Percentiles rank a stretch among this genome's conserved stretches.
Conservation (phyloP, 2,888 invertebrate species). For the Opisthograptis luteolata region DNA sequence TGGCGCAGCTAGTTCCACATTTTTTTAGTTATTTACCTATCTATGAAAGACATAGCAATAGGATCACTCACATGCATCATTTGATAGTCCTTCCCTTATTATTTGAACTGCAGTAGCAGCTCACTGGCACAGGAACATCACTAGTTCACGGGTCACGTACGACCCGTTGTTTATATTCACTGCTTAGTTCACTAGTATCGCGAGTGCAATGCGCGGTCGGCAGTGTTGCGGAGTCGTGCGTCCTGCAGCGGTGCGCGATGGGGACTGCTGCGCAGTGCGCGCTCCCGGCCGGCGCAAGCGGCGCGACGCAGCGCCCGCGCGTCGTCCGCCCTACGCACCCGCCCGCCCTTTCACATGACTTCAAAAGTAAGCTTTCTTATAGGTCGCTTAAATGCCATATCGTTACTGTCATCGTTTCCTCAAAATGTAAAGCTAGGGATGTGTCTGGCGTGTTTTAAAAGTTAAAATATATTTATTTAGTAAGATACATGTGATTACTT, state of each 20-base stretch:
- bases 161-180: constrained; percentile 61
- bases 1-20: no score
- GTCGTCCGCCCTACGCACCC: constrained; percentile 20
- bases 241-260: constrained; percentile 35
- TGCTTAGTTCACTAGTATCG: constrained; percentile 11
- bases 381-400: no score
- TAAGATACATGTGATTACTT: no score
- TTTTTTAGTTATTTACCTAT: no score
- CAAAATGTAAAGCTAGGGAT: no score
- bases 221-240: constrained; percentile 34
- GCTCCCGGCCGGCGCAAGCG: no score
- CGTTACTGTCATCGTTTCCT: no score
- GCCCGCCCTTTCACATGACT: constrained; percentile 3
- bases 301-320: constrained; percentile 20
- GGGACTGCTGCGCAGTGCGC: constrained; percentile 36
- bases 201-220: constrained; percentile 33
- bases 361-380: no score
- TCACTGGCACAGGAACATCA: constrained; percentile 73
- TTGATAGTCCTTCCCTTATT: constrained; percentile 57
- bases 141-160: constrained; percentile 55
- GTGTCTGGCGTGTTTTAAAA: no score
- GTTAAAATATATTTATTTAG: no score
- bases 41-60: constrained; percentile 2
- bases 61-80: constrained; percentile 78
- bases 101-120: constrained; percentile 41